Base-by-base conservation (phyloP, 2,797 vertebrate species). In the Sebastiscus albofasciatus region DNA sequence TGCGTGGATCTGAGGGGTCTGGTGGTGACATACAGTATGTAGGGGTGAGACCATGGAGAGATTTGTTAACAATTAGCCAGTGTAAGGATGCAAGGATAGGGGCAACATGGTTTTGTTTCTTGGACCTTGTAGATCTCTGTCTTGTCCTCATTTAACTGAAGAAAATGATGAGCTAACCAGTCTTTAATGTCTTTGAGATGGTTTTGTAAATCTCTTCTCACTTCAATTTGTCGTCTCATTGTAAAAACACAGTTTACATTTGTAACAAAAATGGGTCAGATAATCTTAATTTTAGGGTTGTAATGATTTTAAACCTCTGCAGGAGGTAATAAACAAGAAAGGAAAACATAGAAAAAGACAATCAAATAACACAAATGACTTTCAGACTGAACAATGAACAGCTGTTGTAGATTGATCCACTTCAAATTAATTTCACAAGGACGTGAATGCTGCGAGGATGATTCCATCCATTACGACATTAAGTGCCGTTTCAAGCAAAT, bases 71-170 rank as follows among this genome's bases (percentile, higher is more conserved):
- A 18, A 46, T 18, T 46, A 46, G 42, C 42, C 42, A 46, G 42
- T 0, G 7, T 46, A 46, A 46, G 16, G 0, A 46, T 46, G 16
- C 42, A 46, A 46, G 16, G 42, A 20, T 20, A 46, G 16, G 42
- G 42, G 0, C 7, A 16, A 49, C 0, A 16, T 49, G 16, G 42
- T 1, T 4, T 49, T 0, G 0, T 20, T 49, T 49, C 42, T 49
- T 49, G 1, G 42, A 49, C 0, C 42, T 49, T 49, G 16, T 8
- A 49, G 42, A 8, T 49, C 42, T 49, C 42, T 49, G 42, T 49
- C 42, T 20, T 20, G 42, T 49, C 42, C 42, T 49, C 42, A 49
- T 18, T 49, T 49, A 49, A 9, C 46, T 52, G 46, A 52, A 52
- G 0, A 20, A n/a, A 52, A 4, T 9, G 0, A 52, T 52, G 46